These are phyloP conservation scores for Thermophis baileyi DNA, from an alignment of 2,113 vertebrate species.

Conservation along the genomic window DNA sequence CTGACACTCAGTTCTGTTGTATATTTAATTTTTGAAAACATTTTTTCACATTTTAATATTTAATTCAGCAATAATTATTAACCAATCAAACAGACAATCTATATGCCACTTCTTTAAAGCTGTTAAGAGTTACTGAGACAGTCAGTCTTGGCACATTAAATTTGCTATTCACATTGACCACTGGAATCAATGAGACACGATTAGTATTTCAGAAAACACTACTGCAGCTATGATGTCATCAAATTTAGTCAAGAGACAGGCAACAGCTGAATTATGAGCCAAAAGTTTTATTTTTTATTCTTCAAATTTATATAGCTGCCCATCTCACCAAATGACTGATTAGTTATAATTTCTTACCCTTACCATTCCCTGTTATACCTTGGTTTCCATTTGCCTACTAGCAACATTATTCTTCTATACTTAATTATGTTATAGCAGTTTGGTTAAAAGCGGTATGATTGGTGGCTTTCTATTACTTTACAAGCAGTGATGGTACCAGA, in stretches of 20 bases:
- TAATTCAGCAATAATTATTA: neutral
- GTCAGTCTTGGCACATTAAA: neutral
- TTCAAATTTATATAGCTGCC: neutral
- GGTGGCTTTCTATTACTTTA: constrained; percentile 32
- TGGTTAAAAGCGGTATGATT: constrained; percentile 11
- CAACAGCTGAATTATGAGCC: neutral
- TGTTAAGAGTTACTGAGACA: neutral
- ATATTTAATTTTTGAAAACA: neutral
- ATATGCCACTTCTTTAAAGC: neutral
- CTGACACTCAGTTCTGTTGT: neutral
- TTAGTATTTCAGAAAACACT: neutral
- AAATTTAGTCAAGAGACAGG: neutral
- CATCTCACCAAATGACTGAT: neutral
- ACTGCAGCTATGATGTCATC: neutral
- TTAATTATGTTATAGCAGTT: constrained; percentile 25
- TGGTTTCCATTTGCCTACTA: neutral
- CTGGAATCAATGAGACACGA: neutral
- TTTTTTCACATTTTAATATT: neutral
- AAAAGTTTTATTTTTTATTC: neutral
- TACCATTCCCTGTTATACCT: neutral
- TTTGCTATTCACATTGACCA: neutral
- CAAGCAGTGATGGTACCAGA: constrained; percentile 43
- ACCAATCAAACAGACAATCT: neutral
- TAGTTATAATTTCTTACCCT: neutral
- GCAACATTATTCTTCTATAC: neutral